phyloP scores from a whole-genome alignment of 2,113 vertebrate species.

The Marcusenius ussheri region DNA sequence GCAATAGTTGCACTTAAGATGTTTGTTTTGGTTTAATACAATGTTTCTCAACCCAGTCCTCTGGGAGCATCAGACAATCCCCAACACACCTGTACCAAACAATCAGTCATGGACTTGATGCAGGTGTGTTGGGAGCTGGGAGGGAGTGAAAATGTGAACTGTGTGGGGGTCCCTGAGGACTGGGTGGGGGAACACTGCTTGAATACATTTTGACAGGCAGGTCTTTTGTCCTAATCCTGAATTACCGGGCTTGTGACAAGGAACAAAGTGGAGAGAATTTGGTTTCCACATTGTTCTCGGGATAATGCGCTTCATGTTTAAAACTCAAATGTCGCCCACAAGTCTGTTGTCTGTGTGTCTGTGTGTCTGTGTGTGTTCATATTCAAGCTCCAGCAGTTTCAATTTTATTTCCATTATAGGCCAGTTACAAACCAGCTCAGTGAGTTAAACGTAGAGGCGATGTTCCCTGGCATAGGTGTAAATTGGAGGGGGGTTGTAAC shows the following conservation, averaged over 20 bases:
- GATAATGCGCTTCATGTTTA: neutral
- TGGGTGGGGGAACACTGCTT: neutral
- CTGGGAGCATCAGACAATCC: neutral
- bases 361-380: neutral
- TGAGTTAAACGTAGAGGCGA: neutral
- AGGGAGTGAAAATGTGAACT: neutral
- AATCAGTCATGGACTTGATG: neutral
- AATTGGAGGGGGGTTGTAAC: neutral
- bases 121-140: neutral
- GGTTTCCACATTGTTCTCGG: neutral
- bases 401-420: neutral
- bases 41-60: neutral
- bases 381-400: neutral
- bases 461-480: neutral
- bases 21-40: neutral
- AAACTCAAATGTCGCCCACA: neutral
- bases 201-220: neutral
- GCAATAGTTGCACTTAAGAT: neutral
- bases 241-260: neutral
- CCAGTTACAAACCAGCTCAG: neutral
- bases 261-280: neutral
- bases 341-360: neutral
- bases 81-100: neutral
- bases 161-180: neutral
- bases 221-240: neutral